Evolutionary conservation across 2,113 vertebrate species (phyloP).

Genomic region (Hemicordylus capensis): DNA sequence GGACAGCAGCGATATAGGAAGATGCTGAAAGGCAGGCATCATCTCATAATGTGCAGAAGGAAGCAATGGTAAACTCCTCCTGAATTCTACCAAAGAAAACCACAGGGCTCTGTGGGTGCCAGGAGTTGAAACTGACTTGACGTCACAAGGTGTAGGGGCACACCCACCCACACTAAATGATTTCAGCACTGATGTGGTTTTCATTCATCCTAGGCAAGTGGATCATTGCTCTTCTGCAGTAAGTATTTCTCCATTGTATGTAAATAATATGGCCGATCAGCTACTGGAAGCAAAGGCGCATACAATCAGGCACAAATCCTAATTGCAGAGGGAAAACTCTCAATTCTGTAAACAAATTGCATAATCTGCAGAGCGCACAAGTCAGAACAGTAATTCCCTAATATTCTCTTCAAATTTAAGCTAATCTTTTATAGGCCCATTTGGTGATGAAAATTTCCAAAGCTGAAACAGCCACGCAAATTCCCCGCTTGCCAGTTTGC

Average conservation of each 20-base stretch:
- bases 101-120: too few species aligned
- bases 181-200: background rate
- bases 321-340: background rate
- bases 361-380: background rate
- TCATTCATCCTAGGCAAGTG: background rate
- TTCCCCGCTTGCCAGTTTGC: background rate
- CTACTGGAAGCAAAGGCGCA: background rate
- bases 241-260: background rate
- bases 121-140: too few species aligned
- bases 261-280: background rate
- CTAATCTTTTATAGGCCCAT: background rate
- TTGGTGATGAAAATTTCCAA: constrained; percentile 16
- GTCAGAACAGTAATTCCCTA: background rate
- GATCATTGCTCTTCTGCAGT: too few species aligned
- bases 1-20: too few species aligned
- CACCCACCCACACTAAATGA: too few species aligned
- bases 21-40: too few species aligned
- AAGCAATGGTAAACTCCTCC: too few species aligned
- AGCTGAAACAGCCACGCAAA: background rate
- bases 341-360: background rate
- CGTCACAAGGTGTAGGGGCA: too few species aligned
- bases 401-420: background rate
- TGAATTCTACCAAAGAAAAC: too few species aligned
- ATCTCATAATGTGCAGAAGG: too few species aligned
- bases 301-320: background rate